Evolutionary conservation across 2,797 vertebrate species (phyloP), one percentile per base, ranked within the genome.

Genomic region (Aselliscus stoliczkanus): DNA sequence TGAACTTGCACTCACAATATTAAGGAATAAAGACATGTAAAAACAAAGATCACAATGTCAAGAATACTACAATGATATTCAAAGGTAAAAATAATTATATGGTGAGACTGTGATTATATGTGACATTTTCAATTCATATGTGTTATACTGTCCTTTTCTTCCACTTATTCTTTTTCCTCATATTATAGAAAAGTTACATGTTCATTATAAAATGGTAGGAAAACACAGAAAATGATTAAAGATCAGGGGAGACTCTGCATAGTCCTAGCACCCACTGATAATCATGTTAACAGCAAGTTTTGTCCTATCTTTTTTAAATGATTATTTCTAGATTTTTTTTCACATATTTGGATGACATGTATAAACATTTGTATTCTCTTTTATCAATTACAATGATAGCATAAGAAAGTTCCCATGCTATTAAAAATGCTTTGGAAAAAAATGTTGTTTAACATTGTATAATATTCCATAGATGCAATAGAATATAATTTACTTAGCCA

Each of bases 401-500:
- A 86, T 70, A 88, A 87, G 39, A 44, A 75, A 82, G 20, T n/a
- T 70, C 10, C 34, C 15, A 69, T 42, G 23, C 34, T 58, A 62
- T 60, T 83, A 79, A 94, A 90, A 87, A 76, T 7, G 14, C 34
- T 81, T 52, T 34, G 44, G 27, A n/a, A 77, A 87, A 87, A 79
- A 94, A 70, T 67, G 2, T 54, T 84, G 13, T 27, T 84, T 70
- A 77, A 85, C 34, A 29, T 56, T 77, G 94, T 39, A 64, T 39
- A 81, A 60, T 70, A 82, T 73, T 91, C 25, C 58, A 88, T 31
- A 34, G 42, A n/a, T n/a, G 81, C 83, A 50, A n/a, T n/a, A n/a
- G 79, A 81, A 83, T 80, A 13, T n/a, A 84, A 92, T 29, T 80
- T 62, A 88, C 20, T 93, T 93, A 88, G 56, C 62, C 90, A 91